phyloP scores from a whole-genome alignment of 2,888 invertebrate genomes.

The Cloeon dipterum region DNA sequence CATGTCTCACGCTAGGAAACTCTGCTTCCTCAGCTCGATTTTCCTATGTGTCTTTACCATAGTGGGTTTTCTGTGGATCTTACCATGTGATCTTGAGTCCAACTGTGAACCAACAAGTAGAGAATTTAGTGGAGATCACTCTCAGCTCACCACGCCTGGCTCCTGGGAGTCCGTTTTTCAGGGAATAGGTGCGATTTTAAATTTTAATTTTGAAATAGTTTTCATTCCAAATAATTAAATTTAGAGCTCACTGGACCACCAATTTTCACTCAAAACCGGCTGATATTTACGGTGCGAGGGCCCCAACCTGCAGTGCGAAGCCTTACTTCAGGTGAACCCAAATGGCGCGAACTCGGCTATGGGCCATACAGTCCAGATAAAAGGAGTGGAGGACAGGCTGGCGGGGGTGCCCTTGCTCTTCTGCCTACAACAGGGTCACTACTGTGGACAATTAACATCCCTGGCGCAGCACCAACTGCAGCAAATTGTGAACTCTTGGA shows the following conservation, averaged over 20 bases:
- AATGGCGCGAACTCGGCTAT: neutral
- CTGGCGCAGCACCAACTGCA: slow-evolving; percentile 40
- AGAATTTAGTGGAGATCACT: slow-evolving; percentile 4
- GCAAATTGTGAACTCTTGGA: slow-evolving; percentile 53
- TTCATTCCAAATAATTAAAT: neutral
- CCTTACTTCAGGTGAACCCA: neutral
- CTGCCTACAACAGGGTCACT: slow-evolving; percentile 44
- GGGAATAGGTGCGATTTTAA: slow-evolving; percentile 16
- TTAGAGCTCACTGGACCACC: slow-evolving; percentile 1
- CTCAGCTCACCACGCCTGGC: slow-evolving; percentile 10
- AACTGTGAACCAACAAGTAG: neutral
- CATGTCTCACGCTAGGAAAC: slow-evolving; percentile 42
- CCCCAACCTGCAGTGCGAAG: neutral
- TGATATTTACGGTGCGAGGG: neutral
- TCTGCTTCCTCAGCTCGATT: slow-evolving; percentile 45
- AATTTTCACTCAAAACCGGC: neutral
- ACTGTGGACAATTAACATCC: slow-evolving; percentile 42
- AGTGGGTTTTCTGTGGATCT: slow-evolving; percentile 47
- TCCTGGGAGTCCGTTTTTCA: slow-evolving; percentile 19
- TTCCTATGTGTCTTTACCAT: slow-evolving; percentile 44
- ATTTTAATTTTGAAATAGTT: neutral
- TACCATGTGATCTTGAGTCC: slow-evolving; percentile 40
- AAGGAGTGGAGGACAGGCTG: slow-evolving; percentile 8
- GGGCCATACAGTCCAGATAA: neutral
- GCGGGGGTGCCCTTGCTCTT: slow-evolving; percentile 44